Evolutionary conservation across 1,140 invertebrate genomes (phyloP), one percentile per base, ranked within the genome.

Genomic region (Platorchestia sp.): DNA sequence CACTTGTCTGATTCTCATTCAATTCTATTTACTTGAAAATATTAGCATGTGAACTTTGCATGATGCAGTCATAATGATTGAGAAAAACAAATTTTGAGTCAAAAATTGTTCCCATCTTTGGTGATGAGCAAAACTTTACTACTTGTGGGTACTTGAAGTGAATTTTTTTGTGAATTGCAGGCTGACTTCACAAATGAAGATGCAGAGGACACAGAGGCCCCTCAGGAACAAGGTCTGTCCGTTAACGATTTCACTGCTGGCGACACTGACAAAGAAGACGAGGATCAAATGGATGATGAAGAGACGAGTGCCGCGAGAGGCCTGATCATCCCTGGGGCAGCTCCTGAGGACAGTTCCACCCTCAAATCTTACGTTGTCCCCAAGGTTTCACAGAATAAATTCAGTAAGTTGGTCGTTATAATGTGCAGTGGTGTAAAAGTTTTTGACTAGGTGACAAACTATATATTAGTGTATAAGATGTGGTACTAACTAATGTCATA

Each of bases 231-330:
- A 93, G 91, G 91, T 3, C 45, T 93, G 43, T 44, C 91, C 3
- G 91, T 93, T 7, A 44, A 93, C 19, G 91, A 93, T 36, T 93
- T 93, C 45, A 47, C 91, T 45, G 91, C 91, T 10, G 91, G 91
- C n/a, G 91, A 93, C 45, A 93, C 91, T 44, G 91, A 93, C 91
- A 45, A 47, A 40, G 91, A 93, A 36, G 91, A 93, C 40, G 89
- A 91, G 41, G 89, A 91, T 7, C 89, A 91, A 45, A 36, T 7
- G 36, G 42, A 91, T 91, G 89, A 91, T 42, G 87, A 90, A 19
- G 91, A 93, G 87, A 36, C 43, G 1, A 44, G 41, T 40, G 10
- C 91, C 19, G 7, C 91, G 47, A 44, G 40, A 45, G 45, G 91
- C 43, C 91, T 93, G 43, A 6, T 44, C 40, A 47, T 93, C 14